phyloP scores from a whole-genome alignment of 2,888 invertebrate genomes.

The Labia minor region DNA sequence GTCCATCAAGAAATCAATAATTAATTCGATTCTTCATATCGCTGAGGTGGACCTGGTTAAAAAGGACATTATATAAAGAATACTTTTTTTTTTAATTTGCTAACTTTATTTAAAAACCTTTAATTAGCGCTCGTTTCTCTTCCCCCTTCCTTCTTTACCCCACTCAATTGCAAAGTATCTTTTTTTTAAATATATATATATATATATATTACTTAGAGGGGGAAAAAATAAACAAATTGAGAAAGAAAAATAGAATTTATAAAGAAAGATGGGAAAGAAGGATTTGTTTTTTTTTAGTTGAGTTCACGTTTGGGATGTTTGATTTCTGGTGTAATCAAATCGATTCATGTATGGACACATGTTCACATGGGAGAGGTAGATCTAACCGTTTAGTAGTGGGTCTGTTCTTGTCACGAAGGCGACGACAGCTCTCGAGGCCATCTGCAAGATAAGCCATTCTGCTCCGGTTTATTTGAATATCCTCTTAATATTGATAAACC shows the following conservation, averaged over 20 bases:
- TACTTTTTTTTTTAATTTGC: no score
- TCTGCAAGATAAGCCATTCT: conserved; percentile 4
- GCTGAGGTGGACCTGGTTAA: no score
- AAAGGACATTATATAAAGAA: no score
- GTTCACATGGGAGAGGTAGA: neutral
- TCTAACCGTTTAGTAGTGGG: neutral
- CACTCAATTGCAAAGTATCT: neutral
- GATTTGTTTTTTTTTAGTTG: no score
- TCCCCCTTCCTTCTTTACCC: neutral
- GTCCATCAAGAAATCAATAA: neutral
- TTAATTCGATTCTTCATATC: neutral
- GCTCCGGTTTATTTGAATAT: neutral
- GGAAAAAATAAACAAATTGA: neutral
- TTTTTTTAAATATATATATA: neutral
- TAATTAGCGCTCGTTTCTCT: neutral
- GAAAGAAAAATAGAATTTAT: neutral
- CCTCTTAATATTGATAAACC: neutral
- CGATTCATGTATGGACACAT: neutral
- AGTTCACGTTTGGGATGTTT: neutral
- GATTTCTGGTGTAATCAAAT: neutral
- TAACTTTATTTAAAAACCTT: neutral
- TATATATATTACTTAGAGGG: no score
- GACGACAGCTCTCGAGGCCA: neutral
- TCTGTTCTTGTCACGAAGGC: neutral
- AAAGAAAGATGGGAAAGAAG: neutral